phyloP scores from a whole-genome alignment of 2,113 vertebrate species.

The Acrocephalus kingi region DNA sequence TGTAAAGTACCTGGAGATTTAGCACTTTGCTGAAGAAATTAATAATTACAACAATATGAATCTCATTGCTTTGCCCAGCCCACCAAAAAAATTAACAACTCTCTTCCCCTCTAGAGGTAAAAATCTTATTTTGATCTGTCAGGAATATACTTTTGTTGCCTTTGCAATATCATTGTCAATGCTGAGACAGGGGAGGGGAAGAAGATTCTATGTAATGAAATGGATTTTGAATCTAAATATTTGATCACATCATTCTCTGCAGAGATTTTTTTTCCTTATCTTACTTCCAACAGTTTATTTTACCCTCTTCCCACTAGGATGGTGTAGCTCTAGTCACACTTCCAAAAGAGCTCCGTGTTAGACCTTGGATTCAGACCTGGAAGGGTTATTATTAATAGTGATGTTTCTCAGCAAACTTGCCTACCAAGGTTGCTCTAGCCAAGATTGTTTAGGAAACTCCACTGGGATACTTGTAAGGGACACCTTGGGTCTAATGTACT shows the following conservation, averaged over 20 bases:
- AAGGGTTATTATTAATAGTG: conserved; percentile 42
- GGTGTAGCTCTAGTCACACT: not conserved
- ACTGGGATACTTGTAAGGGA: conserved; percentile 61
- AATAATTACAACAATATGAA: conserved; percentile 57
- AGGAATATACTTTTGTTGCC: not conserved
- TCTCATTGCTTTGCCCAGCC: conserved; percentile 38
- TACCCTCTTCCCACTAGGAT: not conserved
- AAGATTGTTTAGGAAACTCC: conserved; percentile 63
- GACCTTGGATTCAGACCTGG: not conserved
- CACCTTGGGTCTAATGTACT: conserved; percentile 69
- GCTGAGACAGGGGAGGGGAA: fast-evolving
- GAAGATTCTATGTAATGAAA: not conserved
- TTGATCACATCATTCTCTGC: not conserved
- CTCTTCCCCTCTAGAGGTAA: conserved; percentile 31
- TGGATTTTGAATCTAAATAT: not conserved
- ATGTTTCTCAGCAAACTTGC: conserved; percentile 37
- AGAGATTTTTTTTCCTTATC: not conserved
- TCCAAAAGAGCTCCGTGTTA: not conserved
- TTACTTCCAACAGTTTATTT: not conserved
- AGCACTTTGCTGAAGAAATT: conserved; percentile 55
- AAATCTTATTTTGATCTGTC: conserved; percentile 37
- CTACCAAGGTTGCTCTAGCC: conserved; percentile 55
- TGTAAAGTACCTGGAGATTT: conserved; percentile 45
- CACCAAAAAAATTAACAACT: conserved; percentile 56
- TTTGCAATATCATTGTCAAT: not conserved